Evolutionary conservation across 1,140 invertebrate genomes (phyloP), one percentile per base, ranked within the genome.

Genomic region (Drosophila elegans): DNA sequence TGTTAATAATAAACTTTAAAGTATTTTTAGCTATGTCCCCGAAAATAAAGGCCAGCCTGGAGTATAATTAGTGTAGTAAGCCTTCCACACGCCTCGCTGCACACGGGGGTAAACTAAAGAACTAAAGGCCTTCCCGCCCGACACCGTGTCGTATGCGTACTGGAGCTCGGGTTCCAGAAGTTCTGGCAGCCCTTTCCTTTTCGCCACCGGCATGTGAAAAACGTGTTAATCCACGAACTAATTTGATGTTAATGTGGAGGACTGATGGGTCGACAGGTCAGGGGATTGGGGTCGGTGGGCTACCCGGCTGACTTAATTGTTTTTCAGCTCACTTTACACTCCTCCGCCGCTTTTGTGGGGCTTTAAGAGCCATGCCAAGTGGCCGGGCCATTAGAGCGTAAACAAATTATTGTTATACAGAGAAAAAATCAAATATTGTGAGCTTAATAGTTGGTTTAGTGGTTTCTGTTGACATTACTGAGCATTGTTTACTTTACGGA

Each of bases 181-280:
- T 32, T 56, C n/a, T 34, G 4, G 16, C 41, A 36, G 3, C 11
- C 49, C 7, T 38, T 21, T n/a, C 4, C 41, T 32, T 21, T 41
- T 44, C 21, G 64, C 39, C 44, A 72, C 32, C 51, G 61, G 74
- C 61, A 73, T 82, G 79, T 63, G 55, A 82, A 82, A 78, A 78
- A 78, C 79, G 79, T 82, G 79, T 82, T 82, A 82, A 82, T 82
- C 79, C 79, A 68, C 74, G 66, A 82, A 82, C 79, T 82, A 82
- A 82, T 82, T 82, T 82, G 74, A 82, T 66, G 68, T 82, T 82
- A 81, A 82, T 81, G 79, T 82, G 57, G 49, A 49, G 48, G 74
- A 53, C 42, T 39, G 51, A 60, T 60, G 59, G 71, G 64, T 66
- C 74, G 60, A 44, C 46, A 49, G 54, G 49, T 54, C 51, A 29